Conservation (phyloP, 2,113 vertebrate species). For the Dryoscopus gambensis region DNA sequence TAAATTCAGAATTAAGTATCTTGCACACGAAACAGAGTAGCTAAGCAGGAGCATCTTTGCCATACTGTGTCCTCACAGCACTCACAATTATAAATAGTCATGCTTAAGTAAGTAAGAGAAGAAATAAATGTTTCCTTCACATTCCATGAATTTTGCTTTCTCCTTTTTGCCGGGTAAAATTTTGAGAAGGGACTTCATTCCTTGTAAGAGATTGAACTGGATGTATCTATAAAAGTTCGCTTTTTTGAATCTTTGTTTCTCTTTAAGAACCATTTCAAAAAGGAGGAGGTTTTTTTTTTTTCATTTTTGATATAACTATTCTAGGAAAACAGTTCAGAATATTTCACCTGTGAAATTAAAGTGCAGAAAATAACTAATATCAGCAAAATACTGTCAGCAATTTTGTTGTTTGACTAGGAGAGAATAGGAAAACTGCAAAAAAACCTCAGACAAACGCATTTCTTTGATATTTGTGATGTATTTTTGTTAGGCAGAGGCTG, state of each 20-base stretch:
- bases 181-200: neutral
- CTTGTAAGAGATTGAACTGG: neutral
- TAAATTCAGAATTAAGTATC: neutral
- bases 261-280: neutral
- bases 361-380: neutral
- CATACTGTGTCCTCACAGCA: neutral
- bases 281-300: neutral
- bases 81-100: neutral
- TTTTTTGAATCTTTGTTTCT: neutral
- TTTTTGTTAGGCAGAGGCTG: neutral
- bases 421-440: neutral
- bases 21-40: neutral
- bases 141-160: neutral
- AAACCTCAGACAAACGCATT: neutral
- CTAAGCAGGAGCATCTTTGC: neutral
- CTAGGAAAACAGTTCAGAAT: neutral
- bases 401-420: neutral
- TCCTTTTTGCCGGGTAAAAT: neutral
- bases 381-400: neutral
- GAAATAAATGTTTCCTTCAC: neutral
- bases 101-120: neutral
- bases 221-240: neutral
- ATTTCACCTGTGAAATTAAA: conserved; percentile 18
- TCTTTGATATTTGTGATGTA: neutral
- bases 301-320: neutral